A percentile compares a stretch with the other conserved stretches of the same genome.
Evolutionary conservation across 2,797 vertebrate genomes (phyloP).

Genomic region (Lerista edwardsae): DNA sequence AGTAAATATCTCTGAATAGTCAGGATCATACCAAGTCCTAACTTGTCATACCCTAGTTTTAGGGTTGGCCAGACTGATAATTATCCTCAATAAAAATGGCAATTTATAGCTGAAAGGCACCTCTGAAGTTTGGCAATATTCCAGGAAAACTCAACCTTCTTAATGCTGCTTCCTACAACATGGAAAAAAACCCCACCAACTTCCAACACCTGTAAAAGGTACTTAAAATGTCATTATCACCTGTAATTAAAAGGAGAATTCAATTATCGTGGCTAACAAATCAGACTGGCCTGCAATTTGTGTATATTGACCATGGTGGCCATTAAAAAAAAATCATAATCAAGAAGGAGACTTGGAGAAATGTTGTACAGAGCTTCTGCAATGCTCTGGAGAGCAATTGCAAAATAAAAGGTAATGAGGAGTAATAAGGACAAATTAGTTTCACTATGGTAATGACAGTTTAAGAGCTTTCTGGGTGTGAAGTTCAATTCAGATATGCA

Average conservation of each 20-base stretch:
- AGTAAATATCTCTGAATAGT: slow-evolving; percentile 44
- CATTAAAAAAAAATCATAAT: slow-evolving; percentile 53
- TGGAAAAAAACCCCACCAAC: slow-evolving; percentile 6
- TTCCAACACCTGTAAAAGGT: slow-evolving; percentile 73
- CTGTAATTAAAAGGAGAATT: slow-evolving; percentile 77
- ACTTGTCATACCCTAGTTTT: slow-evolving; percentile 18
- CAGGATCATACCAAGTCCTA: slow-evolving; percentile 35
- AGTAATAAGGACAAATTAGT: slow-evolving; percentile 73
- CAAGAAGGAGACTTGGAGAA: slow-evolving; percentile 51
- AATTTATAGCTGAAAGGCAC: slow-evolving; percentile 75
- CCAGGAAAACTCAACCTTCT: slow-evolving; percentile 68
- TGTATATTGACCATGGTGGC: slow-evolving; percentile 64
- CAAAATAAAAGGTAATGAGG: slow-evolving; percentile 69
- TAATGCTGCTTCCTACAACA: slow-evolving; percentile 70
- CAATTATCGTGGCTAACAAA: slow-evolving; percentile 72
- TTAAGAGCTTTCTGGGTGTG: slow-evolving; percentile 39
- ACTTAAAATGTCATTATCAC: slow-evolving; percentile 79
- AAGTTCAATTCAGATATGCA: slow-evolving; percentile 53
- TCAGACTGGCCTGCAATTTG: slow-evolving; percentile 62
- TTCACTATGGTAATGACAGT: slow-evolving; percentile 64
- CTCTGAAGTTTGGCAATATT: slow-evolving; percentile 67
- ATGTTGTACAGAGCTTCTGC: slow-evolving; percentile 60
- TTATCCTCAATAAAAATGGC: slow-evolving; percentile 67
- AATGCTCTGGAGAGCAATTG: slow-evolving; percentile 70
- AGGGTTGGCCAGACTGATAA: slow-evolving; percentile 68